Evolutionary conservation across 2,113 vertebrate genomes (phyloP).

Genomic region (Sciurus niger): DNA sequence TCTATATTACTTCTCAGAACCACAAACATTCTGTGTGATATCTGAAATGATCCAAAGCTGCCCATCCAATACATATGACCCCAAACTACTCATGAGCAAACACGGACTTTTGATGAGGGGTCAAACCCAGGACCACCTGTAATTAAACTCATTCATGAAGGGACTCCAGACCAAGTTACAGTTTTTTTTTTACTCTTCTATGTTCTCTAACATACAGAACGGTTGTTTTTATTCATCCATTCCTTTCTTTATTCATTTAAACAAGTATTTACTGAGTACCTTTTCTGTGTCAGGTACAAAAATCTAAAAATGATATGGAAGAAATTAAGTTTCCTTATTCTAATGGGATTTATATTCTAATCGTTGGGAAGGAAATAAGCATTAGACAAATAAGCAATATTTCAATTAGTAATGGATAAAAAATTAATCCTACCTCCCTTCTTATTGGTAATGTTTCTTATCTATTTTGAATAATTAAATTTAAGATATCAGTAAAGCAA

Average conservation of each 20-base stretch:
- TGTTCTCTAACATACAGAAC: not conserved
- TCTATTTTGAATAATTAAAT: not conserved
- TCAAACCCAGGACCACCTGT: not conserved
- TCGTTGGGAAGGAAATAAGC: not conserved
- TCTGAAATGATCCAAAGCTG: slow-evolving; percentile 29
- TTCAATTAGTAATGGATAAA: not conserved
- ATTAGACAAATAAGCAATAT: not conserved
- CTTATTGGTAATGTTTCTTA: not conserved
- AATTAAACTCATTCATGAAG: not conserved
- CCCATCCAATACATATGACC: not conserved
- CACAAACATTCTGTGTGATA: not conserved
- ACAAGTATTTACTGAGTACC: not conserved
- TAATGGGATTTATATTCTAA: not conserved
- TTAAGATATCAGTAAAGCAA: not conserved
- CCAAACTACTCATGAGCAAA: slow-evolving; percentile 18
- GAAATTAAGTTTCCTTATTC: not conserved
- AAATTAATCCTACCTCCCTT: not conserved
- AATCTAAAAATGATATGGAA: not conserved
- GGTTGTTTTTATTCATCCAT: not conserved
- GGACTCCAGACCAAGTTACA: not conserved
- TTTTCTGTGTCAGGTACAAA: not conserved
- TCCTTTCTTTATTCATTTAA: slow-evolving; percentile 11
- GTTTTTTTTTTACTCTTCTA: not conserved
- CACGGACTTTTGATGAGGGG: not conserved
- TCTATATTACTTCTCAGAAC: slow-evolving; percentile 27